Evolutionary conservation across 2,888 invertebrate species (phyloP), one percentile per base, ranked within the genome.

Genomic region (Ferrisia virgata): DNA sequence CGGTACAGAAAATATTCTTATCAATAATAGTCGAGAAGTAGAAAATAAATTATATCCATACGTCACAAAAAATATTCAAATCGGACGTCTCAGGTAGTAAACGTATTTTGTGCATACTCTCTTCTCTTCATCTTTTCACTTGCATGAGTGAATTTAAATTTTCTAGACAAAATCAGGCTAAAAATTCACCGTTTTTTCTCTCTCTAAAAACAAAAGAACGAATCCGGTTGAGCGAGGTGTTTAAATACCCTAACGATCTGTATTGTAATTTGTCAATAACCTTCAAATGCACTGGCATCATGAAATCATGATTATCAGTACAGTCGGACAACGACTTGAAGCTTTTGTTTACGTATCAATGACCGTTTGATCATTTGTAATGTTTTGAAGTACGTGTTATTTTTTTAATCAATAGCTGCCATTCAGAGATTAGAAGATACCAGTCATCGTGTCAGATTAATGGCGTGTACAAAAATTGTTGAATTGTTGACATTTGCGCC

Each of bases 361-460:
- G 43, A 43, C 43, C 43, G 15, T 43, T n/a, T n/a, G 3, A 15
- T 43, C 15, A 43, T 15, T 43, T 43, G 43, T 15, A 2, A 43
- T 13, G 11, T 43, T 43, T 15, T 15, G 43, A 43, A 18, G 3
- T 47, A 18, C 18, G 1, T 18, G 2, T 18, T 3, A 18, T n/a
- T 47, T 40, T 40, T 79, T 80, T 53, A 25, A 22, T 58, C 33
- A 0, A 2, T 18, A 82, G 82, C 69, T 0, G 82, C 39, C 11
- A 28, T 72, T n/a, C 40, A 40, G 8, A 36, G 72, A 15, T 82
- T 82, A 11, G 64, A 82, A 36, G 82, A 82, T 40, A 72, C 64
- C 15, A 22, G 43, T 28, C 28, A 82, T 40, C n/a, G 25, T n/a
- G 82, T 82, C 1, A 64, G 82, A 82, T 31, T 82, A 25, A 72